Evolutionary conservation across 2,888 invertebrate genomes (phyloP).

Genomic region (Coelopa pilipes): DNA sequence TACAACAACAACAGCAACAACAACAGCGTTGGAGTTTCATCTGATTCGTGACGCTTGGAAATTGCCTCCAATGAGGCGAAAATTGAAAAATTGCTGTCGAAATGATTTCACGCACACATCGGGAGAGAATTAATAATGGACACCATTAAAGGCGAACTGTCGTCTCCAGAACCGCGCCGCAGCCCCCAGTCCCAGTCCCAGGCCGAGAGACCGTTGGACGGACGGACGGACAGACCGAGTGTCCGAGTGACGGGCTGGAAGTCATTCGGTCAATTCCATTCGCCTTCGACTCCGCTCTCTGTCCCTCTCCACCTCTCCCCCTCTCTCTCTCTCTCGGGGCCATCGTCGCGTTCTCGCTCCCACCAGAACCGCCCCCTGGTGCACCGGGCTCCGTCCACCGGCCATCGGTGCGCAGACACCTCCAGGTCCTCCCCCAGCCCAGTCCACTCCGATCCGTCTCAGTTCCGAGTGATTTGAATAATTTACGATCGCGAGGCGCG

Average conservation of each 20-base stretch:
- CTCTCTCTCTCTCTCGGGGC: too few species aligned
- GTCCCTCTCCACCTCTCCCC: too few species aligned
- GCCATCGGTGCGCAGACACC: neutral
- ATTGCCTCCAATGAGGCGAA: constrained; percentile 32
- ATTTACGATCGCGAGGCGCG: constrained; percentile 24
- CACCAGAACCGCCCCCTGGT: neutral
- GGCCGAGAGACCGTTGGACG: too few species aligned
- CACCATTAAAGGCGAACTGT: constrained; percentile 26
- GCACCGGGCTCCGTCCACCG: neutral
- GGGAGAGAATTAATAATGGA: constrained; percentile 35
- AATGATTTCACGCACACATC: constrained; percentile 43
- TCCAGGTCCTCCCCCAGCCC: neutral
- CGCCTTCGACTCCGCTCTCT: too few species aligned
- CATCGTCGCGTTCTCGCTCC: neutral
- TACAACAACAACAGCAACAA: neutral
- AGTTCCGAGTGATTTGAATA: constrained; percentile 34
- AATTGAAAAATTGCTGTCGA: constrained; percentile 44
- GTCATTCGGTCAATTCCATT: neutral
- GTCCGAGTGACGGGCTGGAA: neutral
- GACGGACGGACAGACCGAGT: neutral
- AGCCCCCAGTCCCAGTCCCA: neutral
- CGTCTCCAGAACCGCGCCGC: neutral
- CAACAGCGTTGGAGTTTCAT: constrained; percentile 1
- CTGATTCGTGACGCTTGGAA: constrained; percentile 35
- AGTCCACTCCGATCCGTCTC: neutral